Conservation (phyloP, 2,113 vertebrate genomes). For the Kryptolebias marmoratus region DNA sequence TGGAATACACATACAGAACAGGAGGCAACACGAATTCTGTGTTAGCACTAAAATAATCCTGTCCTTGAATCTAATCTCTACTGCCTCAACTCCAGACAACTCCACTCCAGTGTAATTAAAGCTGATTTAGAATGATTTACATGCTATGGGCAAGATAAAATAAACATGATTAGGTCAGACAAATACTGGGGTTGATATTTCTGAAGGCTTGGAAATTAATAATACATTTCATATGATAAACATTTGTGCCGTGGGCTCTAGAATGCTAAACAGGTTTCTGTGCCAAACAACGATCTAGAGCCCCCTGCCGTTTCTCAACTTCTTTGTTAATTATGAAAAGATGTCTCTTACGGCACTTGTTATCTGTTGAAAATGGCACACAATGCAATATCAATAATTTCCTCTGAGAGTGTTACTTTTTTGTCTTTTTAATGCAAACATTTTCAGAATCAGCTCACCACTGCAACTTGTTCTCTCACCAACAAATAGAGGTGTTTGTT, state of each 20-base stretch:
- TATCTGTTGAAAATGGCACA: not conserved
- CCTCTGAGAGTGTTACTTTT: not conserved
- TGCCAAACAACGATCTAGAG: conserved; percentile 52
- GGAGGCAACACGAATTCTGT: conserved; percentile 38
- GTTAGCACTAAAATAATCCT: conserved; percentile 55
- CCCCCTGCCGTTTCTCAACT: conserved; percentile 60
- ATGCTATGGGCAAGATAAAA: conserved; percentile 70
- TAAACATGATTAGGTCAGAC: conserved; percentile 79
- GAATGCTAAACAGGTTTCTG: conserved; percentile 58
- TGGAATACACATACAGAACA: conserved; percentile 31
- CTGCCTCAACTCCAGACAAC: conserved; percentile 56
- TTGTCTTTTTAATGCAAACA: conserved; percentile 8
- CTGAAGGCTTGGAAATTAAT: conserved; percentile 79
- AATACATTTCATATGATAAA: conserved; percentile 76
- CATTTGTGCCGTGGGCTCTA: conserved; percentile 44
- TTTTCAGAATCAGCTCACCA: not conserved
- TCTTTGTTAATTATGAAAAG: conserved; percentile 52
- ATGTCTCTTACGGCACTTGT: conserved; percentile 34
- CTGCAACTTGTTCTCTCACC: conserved; percentile 1
- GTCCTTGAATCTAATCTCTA: conserved; percentile 66
- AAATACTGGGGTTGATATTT: conserved; percentile 80
- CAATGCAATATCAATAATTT: conserved; percentile 25
- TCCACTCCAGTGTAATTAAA: conserved; percentile 74
- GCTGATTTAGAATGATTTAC: conserved; percentile 79
- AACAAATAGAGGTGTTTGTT: not conserved